Base-by-base conservation (phyloP, 2,888 invertebrate species). In the Drosophila mimica region DNA sequence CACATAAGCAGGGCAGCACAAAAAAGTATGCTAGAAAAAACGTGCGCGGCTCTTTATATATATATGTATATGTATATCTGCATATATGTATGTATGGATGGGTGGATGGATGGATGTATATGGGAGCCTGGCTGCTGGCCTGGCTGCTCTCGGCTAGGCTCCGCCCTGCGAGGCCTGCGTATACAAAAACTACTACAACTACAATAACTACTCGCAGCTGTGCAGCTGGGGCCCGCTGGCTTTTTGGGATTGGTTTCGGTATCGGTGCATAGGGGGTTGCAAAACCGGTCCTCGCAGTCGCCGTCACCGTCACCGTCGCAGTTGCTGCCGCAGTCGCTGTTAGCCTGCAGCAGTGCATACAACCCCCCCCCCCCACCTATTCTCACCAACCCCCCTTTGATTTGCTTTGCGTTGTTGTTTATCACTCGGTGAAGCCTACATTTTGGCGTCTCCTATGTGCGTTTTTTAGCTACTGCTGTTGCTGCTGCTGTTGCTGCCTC, bases 361-460 rank as follows among this genome's bases (percentile, higher is more conserved):
- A 36, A 43, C 20, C 40, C 13, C 28, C 17, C 30, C 4, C 11
- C 11, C 0, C 34, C 30, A 11, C 13, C 54, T 25, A 25, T 25
- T 13, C 59, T 20, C 25, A 2, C 8, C 17, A 25, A 25, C 17
- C 40, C 17, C 40, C 49, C 28, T 2, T 9, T 20, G 51, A 34
- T n/a, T 66, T 53, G 46, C 68, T 25, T 25, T 25, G 25, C 2
- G 46, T 46, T 46, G 89, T 88, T 90, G 88, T 89, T 89, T 89
- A 89, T 90, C 89, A 78, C 82, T 74, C 66, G 82, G 70, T 67
- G 90, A 80, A 86, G 88, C 90, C 88, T 88, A 88, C 90, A 83
- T 86, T 87, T 88, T 79, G 86, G 79, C 66, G 70, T 88, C 72
- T 67, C 70, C 76, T 74, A 78, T 84, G 77, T 82, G 79, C 76